Evolutionary conservation across 2,797 vertebrate genomes (phyloP).

Genomic region (Geotrypetes seraphini): DNA sequence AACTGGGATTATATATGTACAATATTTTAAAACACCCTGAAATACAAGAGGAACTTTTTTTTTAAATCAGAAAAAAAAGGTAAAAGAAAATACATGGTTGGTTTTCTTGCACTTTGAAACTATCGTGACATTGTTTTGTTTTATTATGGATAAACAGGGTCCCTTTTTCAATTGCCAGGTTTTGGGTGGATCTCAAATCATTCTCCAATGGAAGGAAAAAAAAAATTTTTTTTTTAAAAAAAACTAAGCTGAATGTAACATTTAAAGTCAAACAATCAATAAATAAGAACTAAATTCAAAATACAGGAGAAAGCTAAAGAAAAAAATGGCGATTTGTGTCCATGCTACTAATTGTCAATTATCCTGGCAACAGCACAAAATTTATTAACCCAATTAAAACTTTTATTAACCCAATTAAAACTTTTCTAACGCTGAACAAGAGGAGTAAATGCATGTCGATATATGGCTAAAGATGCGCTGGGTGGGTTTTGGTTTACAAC

Average conservation of each 20-base stretch:
- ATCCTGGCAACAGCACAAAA: too few species aligned
- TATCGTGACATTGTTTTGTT: constrained; percentile 56
- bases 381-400: too few species aligned
- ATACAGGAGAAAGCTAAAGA: constrained; percentile 31
- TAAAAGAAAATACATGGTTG: constrained; percentile 47
- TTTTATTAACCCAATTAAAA: too few species aligned
- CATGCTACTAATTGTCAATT: too few species aligned
- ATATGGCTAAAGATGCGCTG: background rate
- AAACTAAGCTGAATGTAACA: constrained; percentile 24
- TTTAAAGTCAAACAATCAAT: constrained; percentile 35
- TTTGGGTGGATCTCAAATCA: constrained; percentile 52
- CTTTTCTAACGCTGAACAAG: too few species aligned
- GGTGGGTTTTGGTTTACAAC: constrained; percentile 62
- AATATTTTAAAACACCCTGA: too few species aligned
- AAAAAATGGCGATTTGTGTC: too few species aligned
- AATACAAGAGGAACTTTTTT: constrained; percentile 11
- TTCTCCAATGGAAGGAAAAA: too few species aligned
- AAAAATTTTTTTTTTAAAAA: too few species aligned
- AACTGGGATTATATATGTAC: constrained; percentile 44
- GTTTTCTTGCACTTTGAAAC: constrained; percentile 63
- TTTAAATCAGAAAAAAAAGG: constrained; percentile 33
- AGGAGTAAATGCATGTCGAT: background rate
- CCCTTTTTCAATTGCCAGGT: constrained; percentile 69
- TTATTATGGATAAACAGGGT: constrained; percentile 61
- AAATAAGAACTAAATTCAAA: constrained; percentile 21